These are phyloP conservation scores for Phalanger gymnotis DNA, from an alignment of 2,797 vertebrate genomes.

Conservation along the genomic window DNA sequence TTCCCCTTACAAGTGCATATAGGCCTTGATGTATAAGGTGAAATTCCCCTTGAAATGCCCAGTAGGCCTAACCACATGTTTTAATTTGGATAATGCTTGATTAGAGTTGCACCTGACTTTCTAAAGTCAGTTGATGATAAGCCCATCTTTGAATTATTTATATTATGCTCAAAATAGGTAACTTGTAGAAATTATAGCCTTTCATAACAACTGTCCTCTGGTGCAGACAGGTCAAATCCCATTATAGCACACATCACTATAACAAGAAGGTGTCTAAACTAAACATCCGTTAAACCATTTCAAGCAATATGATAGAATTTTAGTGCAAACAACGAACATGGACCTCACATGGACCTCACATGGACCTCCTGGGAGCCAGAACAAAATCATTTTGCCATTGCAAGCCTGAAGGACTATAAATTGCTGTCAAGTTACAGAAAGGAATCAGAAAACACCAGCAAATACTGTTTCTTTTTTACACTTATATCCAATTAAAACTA, in stretches of 20 bases:
- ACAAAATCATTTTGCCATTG: neutral
- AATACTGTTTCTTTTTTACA: neutral
- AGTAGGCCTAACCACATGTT: neutral
- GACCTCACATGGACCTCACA: neutral
- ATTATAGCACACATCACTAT: neutral
- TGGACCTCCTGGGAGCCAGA: neutral
- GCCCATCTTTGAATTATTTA: neutral
- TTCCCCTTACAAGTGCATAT: neutral
- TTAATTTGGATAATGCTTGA: neutral
- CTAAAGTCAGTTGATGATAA: neutral
- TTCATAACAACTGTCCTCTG: neutral
- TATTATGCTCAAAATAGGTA: neutral
- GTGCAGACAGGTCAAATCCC: too few relatives aligned
- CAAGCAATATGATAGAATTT: too few relatives aligned
- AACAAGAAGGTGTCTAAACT: neutral
- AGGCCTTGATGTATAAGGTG: neutral
- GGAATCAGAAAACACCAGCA: neutral
- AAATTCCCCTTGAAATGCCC: neutral
- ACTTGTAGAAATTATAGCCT: neutral
- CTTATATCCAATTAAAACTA: neutral
- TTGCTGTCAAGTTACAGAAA: neutral
- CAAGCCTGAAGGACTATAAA: neutral
- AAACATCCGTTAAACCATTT: neutral
- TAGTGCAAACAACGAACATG: too few relatives aligned
- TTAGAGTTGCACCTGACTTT: neutral